phyloP scores from a whole-genome alignment of 2,888 invertebrate genomes.

The Drosophila antonietae region DNA sequence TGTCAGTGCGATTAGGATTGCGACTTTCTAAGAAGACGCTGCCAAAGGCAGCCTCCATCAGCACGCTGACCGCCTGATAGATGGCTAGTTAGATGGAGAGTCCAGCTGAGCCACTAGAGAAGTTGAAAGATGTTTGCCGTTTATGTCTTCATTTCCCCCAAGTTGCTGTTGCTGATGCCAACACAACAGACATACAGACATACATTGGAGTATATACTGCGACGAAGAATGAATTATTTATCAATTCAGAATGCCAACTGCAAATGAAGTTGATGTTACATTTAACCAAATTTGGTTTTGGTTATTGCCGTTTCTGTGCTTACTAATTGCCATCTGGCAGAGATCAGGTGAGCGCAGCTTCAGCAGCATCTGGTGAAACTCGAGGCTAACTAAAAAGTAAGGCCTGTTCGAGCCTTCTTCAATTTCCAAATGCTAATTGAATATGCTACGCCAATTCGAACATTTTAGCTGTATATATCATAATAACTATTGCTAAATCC shows the following conservation, averaged over 20 bases:
- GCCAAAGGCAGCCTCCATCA: slow-evolving; percentile 7
- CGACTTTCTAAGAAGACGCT: slow-evolving; percentile 78
- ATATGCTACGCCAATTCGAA: slow-evolving; percentile 3
- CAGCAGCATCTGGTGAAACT: slow-evolving; percentile 64
- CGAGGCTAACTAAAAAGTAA: slow-evolving; percentile 46
- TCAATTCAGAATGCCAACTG: slow-evolving; percentile 66
- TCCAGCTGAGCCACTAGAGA: slow-evolving; percentile 25
- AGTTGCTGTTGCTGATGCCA: slow-evolving; percentile 47
- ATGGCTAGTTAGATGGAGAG: slow-evolving; percentile 1
- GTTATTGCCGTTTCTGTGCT: slow-evolving; percentile 49
- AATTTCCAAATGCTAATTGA: slow-evolving; percentile 11
- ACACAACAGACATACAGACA: slow-evolving; percentile 1
- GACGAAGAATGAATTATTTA: slow-evolving; percentile 75
- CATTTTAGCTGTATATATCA: not conserved
- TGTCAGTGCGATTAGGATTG: slow-evolving; percentile 56
- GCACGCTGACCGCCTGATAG: slow-evolving; percentile 24
- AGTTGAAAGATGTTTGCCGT: slow-evolving; percentile 48
- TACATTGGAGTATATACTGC: slow-evolving; percentile 19
- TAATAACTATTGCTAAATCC: slow-evolving; percentile 32
- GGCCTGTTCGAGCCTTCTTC: slow-evolving; percentile 31
- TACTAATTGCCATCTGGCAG: slow-evolving; percentile 63
- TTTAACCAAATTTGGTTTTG: slow-evolving; percentile 76
- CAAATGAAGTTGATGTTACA: slow-evolving; percentile 81
- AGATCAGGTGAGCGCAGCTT: slow-evolving; percentile 22
- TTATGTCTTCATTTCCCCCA: slow-evolving; percentile 78